These are phyloP conservation scores for Julus scandinavius DNA, from an alignment of 2,888 invertebrate species.

Conservation along the genomic window DNA sequence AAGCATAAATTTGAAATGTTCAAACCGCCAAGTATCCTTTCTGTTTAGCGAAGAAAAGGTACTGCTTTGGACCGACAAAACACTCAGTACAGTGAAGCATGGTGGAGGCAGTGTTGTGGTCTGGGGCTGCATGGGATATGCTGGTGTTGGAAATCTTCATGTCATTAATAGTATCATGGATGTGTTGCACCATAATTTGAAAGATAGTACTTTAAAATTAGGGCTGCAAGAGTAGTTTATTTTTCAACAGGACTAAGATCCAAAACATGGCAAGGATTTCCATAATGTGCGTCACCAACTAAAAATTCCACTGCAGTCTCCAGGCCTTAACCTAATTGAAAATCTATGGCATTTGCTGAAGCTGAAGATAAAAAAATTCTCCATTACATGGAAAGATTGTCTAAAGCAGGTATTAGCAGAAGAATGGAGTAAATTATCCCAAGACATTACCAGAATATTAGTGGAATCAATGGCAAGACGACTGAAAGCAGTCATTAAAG, in stretches of 20 bases:
- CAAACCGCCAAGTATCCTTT: neutral
- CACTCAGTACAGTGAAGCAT: slow-evolving; percentile 57
- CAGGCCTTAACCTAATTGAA: too few species aligned
- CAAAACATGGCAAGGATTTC: neutral
- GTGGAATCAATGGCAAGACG: too few species aligned
- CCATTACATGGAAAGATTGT: too few species aligned
- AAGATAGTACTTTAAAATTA: neutral
- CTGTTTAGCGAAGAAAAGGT: slow-evolving; percentile 32
- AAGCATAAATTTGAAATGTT: slow-evolving; percentile 42
- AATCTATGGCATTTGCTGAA: too few species aligned
- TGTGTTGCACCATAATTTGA: neutral
- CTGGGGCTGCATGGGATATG: slow-evolving; percentile 57
- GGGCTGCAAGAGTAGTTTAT: neutral
- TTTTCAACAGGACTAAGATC: neutral
- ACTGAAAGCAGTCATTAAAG: too few species aligned
- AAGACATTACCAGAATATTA: too few species aligned
- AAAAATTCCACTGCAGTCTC: too few species aligned
- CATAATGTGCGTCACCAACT: neutral
- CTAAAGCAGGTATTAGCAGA: too few species aligned
- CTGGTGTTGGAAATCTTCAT: slow-evolving; percentile 55
- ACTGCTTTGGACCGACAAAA: slow-evolving; percentile 49
- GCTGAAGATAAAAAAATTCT: too few species aligned
- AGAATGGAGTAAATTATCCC: too few species aligned
- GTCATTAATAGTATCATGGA: slow-evolving; percentile 56
- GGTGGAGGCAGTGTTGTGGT: slow-evolving; percentile 57